Evolutionary conservation across 2,797 vertebrate genomes (phyloP).

Genomic region (Alauda arvensis): DNA sequence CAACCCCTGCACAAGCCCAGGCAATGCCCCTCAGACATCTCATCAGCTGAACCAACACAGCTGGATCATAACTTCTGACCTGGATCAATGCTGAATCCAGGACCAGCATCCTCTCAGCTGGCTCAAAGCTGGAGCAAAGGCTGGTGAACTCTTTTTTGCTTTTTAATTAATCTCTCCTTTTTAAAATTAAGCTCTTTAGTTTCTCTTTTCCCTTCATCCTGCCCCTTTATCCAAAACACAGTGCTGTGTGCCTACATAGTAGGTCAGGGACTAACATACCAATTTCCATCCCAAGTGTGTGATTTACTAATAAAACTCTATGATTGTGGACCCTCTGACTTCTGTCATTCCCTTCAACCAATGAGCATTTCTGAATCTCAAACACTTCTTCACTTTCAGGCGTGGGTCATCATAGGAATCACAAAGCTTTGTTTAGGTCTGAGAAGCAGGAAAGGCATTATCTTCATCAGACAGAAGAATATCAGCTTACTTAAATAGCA

Average conservation of each 20-base stretch:
- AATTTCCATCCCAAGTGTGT: neutral
- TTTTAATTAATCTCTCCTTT: neutral
- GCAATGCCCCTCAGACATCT: neutral
- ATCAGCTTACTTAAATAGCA: neutral
- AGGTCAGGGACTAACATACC: neutral
- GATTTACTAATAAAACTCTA: neutral
- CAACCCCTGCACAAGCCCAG: neutral
- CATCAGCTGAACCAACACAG: neutral
- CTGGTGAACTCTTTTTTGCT: neutral
- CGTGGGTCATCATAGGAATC: neutral
- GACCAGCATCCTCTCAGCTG: neutral
- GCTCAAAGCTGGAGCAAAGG: fast-evolving
- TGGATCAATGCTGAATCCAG: neutral
- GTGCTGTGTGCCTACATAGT: fast-evolving
- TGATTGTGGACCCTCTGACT: neutral
- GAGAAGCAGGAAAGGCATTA: neutral
- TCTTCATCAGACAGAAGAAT: neutral
- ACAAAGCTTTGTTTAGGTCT: neutral
- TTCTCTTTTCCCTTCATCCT: neutral
- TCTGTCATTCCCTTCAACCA: neutral
- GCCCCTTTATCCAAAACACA: neutral
- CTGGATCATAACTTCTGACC: neutral
- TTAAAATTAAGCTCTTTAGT: neutral
- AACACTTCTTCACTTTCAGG: neutral
- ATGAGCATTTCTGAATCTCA: neutral